Evolutionary conservation across 2,888 invertebrate species (phyloP), one percentile per base, ranked within the genome.

Genomic region (Dermolepida albohirtum): DNA sequence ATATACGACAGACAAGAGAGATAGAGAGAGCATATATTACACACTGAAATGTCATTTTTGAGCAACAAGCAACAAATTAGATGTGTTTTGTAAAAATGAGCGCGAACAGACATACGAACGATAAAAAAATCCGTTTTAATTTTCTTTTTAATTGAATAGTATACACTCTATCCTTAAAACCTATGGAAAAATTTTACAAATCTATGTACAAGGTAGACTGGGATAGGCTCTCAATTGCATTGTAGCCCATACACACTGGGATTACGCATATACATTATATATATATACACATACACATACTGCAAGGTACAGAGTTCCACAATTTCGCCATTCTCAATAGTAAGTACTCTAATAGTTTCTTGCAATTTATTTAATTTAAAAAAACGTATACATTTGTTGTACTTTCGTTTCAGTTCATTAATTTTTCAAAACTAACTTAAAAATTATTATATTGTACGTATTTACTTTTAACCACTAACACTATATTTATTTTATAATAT

Each of bases 61-160:
- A 84, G 84, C 83, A 84, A 84, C 83, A 83, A 82, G 83, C 82
- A 83, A 84, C 82, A 82, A 81, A 82, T 79, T 72, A 70, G 68
- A 70, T 64, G 66, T 79, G 78, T 81, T 78, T 77, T 6, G 80
- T 79, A 77, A 79, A 80, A 80, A 79, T 75, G 74, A 77, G 79
- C 64, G 72, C 71, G 72, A 72, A 73, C 71, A 73, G 72, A 70
- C 71, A 68, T 70, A 59, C 47, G 57, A 68, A 64, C 49, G 49
- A 68, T 63, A 64, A 63, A 54, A 52, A 59, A 43, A 63, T 62
- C 66, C 65, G 51, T 70, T 57, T 55, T 49, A 66, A 65, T 63
- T 65, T 63, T 65, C 62, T 68, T 52, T 39, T 66, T 65, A 62
- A 49, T 67, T 70, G 80, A 81, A 82, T 81, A 82, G 82, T 83